Percentiles rank a stretch among this genome's conserved stretches.
Conservation (phyloP, 2,888 invertebrate species). For the Incurvaria masculella region DNA sequence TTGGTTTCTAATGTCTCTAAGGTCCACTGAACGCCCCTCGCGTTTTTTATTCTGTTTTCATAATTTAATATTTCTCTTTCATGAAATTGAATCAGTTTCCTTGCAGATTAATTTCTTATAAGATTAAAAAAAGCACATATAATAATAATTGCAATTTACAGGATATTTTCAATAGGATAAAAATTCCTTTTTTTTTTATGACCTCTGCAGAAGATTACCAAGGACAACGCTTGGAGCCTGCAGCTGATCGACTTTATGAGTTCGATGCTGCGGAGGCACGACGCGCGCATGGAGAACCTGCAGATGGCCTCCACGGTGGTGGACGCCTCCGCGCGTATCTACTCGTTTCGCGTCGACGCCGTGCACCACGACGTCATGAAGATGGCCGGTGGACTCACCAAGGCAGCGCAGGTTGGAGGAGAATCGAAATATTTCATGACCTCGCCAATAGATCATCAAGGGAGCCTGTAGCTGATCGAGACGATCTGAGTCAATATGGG, state of each 20-base stretch:
- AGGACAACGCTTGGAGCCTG: constrained; percentile 86
- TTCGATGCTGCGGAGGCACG: constrained; percentile 68
- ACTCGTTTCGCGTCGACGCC: constrained; percentile 82
- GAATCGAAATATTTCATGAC: neutral
- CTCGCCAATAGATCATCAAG: neutral
- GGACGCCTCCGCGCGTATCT: constrained; percentile 87
- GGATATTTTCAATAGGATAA: too few species aligned
- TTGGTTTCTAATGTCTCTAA: too few species aligned
- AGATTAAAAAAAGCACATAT: too few species aligned
- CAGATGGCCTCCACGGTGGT: constrained; percentile 82
- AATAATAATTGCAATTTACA: too few species aligned
- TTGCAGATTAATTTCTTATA: too few species aligned
- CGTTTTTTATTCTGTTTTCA: too few species aligned
- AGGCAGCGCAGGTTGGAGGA: constrained; percentile 54
- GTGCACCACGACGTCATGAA: constrained; percentile 78
- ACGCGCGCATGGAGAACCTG: constrained; percentile 66
- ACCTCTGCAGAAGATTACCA: constrained; percentile 72
- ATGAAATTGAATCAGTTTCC: too few species aligned
- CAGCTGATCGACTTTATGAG: constrained; percentile 85
- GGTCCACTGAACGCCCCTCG: too few species aligned
- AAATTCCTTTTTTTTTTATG: too few species aligned
- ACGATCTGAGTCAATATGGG: too few species aligned
- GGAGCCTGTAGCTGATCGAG: too few species aligned
- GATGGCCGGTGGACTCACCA: constrained; percentile 66
- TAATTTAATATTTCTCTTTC: too few species aligned